A percentile compares a stretch with the other conserved stretches of the same genome.
Conservation (phyloP, 2,113 vertebrate species). For the Corythornis vintsioides region DNA sequence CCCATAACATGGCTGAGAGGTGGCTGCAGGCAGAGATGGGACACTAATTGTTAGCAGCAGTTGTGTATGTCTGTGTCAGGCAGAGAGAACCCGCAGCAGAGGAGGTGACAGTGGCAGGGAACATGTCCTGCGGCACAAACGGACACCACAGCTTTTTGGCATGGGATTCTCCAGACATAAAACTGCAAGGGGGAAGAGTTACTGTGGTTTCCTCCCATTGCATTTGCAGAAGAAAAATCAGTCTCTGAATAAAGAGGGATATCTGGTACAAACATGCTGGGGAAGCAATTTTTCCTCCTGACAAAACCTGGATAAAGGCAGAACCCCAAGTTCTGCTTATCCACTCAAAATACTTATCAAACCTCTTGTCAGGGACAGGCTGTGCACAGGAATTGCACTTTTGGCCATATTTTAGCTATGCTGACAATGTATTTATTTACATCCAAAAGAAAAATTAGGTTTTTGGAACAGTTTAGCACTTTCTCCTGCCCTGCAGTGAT, state of each 20-base stretch:
- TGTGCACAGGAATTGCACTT: not conserved
- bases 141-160: not conserved
- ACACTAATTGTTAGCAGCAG: not conserved
- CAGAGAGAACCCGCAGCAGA: not conserved
- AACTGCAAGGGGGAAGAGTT: not conserved
- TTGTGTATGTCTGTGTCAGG: not conserved
- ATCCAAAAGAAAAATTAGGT: not conserved
- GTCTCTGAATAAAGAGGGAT: not conserved
- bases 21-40: not conserved
- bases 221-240: not conserved
- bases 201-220: not conserved
- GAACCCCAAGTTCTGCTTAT: not conserved
- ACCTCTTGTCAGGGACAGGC: not conserved
- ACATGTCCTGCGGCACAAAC: fast-evolving
- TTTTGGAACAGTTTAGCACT: not conserved
- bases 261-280: not conserved
- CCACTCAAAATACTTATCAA: not conserved
- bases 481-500: slow-evolving; percentile 1
- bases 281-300: not conserved
- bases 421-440: slow-evolving; percentile 12
- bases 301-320: not conserved
- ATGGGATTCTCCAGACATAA: not conserved
- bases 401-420: not conserved
- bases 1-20: not conserved
- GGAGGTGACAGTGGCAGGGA: not conserved